A percentile compares a stretch with the other conserved stretches of the same genome.
These are phyloP conservation scores for Gambusia yucatana DNA, from an alignment of 2,797 vertebrate genomes.

Conservation along the genomic window DNA sequence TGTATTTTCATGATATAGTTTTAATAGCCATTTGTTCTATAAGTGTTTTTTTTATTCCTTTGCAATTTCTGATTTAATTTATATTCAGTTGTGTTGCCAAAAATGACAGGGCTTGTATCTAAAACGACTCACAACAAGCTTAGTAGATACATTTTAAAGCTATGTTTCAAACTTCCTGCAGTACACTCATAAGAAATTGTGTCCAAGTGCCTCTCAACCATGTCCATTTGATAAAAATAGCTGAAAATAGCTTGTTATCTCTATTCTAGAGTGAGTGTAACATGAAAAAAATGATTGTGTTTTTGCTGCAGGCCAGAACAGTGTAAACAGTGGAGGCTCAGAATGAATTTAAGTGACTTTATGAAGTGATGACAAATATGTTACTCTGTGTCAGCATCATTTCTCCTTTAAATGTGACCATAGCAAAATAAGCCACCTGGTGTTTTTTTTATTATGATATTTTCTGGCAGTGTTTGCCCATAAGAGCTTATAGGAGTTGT, in stretches of 20 bases:
- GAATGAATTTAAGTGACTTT: constrained; percentile 24
- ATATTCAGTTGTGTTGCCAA: neutral
- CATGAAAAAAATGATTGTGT: neutral
- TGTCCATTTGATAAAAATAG: neutral
- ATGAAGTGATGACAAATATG: constrained; percentile 31
- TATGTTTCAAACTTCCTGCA: neutral
- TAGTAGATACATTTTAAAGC: neutral
- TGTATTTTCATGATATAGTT: no score
- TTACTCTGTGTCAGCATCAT: constrained; percentile 17
- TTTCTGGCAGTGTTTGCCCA: constrained; percentile 45
- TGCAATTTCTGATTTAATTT: neutral
- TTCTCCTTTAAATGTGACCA: constrained; percentile 36
- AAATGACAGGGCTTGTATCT: neutral
- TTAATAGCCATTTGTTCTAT: neutral
- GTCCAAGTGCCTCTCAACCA: neutral
- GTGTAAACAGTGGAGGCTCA: neutral
- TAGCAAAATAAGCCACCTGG: constrained; percentile 50
- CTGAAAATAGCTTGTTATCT: neutral
- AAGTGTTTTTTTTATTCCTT: neutral
- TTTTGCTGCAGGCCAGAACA: neutral
- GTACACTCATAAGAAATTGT: neutral
- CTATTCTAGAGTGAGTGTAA: neutral
- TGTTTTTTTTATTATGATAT: constrained; percentile 63
- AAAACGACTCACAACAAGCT: neutral
- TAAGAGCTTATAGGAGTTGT: constrained; percentile 42